Conservation (phyloP, 1,140 invertebrate genomes). For the Megalopta genalis region DNA sequence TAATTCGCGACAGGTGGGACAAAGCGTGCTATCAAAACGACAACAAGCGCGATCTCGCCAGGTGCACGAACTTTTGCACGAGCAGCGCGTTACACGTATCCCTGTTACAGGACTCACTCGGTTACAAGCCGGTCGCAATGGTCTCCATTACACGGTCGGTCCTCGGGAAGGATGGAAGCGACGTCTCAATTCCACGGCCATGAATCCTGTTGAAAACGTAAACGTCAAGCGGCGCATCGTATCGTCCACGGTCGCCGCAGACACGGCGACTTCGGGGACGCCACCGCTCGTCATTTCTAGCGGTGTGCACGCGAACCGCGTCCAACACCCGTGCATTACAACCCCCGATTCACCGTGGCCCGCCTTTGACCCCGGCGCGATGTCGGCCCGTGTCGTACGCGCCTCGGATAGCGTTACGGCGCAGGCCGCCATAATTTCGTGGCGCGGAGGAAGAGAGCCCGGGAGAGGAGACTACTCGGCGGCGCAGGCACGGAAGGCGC, state of each 20-base stretch:
- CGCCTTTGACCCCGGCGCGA: slow-evolving; percentile 56
- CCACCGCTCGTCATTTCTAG: slow-evolving; percentile 29
- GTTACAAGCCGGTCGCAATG: too few relatives aligned
- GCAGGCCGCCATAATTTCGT: slow-evolving; percentile 62
- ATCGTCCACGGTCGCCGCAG: neutral
- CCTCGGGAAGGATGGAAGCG: too few relatives aligned
- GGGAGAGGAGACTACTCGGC: neutral
- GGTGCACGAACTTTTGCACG: too few relatives aligned
- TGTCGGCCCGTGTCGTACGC: slow-evolving; percentile 58
- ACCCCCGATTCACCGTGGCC: slow-evolving; percentile 34
- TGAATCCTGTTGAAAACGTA: slow-evolving; percentile 19
- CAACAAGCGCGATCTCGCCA: too few relatives aligned
- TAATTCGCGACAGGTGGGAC: too few relatives aligned
- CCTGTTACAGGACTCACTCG: too few relatives aligned
- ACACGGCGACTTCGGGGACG: neutral
- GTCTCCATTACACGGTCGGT: too few relatives aligned
- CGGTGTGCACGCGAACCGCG: slow-evolving; percentile 48
- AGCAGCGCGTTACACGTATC: too few relatives aligned
- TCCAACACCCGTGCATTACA: slow-evolving; percentile 43
- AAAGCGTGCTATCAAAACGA: too few relatives aligned
- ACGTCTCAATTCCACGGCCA: slow-evolving; percentile 8
- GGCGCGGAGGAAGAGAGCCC: neutral
- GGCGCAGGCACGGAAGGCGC: slow-evolving; percentile 21
- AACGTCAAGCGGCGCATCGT: slow-evolving; percentile 10
- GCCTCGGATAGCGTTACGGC: slow-evolving; percentile 29